Base-by-base conservation (phyloP, 2,113 vertebrate genomes). In the Rhodinocichla rosea region DNA sequence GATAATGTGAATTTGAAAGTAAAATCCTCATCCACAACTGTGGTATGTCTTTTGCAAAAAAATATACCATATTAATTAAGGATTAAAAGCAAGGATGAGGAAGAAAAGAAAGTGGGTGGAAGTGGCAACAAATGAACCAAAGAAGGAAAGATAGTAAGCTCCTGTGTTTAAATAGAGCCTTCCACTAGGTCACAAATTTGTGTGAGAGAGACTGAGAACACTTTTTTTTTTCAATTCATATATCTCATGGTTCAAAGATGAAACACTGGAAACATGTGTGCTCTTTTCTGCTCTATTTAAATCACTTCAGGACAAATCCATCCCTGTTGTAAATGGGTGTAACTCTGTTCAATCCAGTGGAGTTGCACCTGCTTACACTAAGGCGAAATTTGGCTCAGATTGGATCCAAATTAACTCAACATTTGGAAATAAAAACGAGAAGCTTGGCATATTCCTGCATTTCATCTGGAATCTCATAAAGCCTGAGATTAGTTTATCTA, bases 401-500 rank as follows among this genome's bases (percentile, higher is more conserved):
- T 76, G 53, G 37, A 83, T 94, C 90, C 88, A 95, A 76, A 95
- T 93, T 90, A 96, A 92, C 59, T 95, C 91, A 95, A 50, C 82
- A 67, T 80, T 95, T 95, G 89, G 94, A 92, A 95, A 90, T 63
- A 85, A 88, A 91, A 85, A 91, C 1, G 7, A 92, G 75, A 92
- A 76, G 67, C 87, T 94, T 89, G 84, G 87, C 87, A 80, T 89
- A 88, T 70, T 57, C 50, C 35, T 95, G 45, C 69, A 90, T 92
- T 94, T 97, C 91, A 90, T 87, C 84, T 95, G 84, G 87, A 92
- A 85, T 85, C 82, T 90, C 59, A 55, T 79, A 80, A 89, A 13
- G 49, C 62, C 56, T 62, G 63, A 92, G 90, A 90, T 90, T 91
- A 96, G 78, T 74, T 96, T 97, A 96, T 95, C 95, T 92, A 92